A percentile compares a stretch with the other conserved stretches of the same genome.
Evolutionary conservation across 2,888 invertebrate genomes (phyloP).

Genomic region (Pachymerium ferrugineum): DNA sequence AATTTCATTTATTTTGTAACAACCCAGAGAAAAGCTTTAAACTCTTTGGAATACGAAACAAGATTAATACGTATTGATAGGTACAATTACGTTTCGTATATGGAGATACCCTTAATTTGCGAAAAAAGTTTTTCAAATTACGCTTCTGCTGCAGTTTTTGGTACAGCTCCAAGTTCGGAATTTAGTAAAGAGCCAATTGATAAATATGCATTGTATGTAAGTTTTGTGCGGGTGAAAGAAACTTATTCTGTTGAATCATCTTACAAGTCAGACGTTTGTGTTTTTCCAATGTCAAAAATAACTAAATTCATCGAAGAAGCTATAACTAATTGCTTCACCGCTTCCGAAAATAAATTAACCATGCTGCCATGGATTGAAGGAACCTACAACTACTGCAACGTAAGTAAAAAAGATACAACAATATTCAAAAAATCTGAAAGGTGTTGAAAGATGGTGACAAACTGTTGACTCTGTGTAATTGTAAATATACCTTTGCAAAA

Average conservation of each 20-base stretch:
- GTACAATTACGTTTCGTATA: constrained; percentile 45
- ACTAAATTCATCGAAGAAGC: constrained; percentile 36
- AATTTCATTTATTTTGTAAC: constrained; percentile 44
- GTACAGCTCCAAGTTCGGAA: not conserved
- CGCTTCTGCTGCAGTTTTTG: constrained; percentile 39
- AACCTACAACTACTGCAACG: not conserved
- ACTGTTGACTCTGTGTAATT: no score
- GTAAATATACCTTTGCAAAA: no score
- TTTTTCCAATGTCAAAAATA: constrained; percentile 38
- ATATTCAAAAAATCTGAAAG: no score
- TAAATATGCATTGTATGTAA: constrained; percentile 36
- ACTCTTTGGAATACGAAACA: constrained; percentile 39
- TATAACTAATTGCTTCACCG: constrained; percentile 38
- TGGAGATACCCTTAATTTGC: constrained; percentile 43
- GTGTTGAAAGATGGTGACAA: no score
- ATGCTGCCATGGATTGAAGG: constrained; percentile 29
- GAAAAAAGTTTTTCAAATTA: not conserved
- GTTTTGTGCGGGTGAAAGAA: constrained; percentile 34
- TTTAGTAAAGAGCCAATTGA: not conserved
- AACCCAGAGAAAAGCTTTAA: constrained; percentile 40
- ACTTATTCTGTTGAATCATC: constrained; percentile 30
- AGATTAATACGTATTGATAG: constrained; percentile 45
- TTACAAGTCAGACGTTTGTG: constrained; percentile 39
- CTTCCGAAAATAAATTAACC: not conserved
- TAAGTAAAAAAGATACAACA: no score